These are phyloP conservation scores for Ophion costatus DNA, from an alignment of 2,888 invertebrate species.

Conservation along the genomic window DNA sequence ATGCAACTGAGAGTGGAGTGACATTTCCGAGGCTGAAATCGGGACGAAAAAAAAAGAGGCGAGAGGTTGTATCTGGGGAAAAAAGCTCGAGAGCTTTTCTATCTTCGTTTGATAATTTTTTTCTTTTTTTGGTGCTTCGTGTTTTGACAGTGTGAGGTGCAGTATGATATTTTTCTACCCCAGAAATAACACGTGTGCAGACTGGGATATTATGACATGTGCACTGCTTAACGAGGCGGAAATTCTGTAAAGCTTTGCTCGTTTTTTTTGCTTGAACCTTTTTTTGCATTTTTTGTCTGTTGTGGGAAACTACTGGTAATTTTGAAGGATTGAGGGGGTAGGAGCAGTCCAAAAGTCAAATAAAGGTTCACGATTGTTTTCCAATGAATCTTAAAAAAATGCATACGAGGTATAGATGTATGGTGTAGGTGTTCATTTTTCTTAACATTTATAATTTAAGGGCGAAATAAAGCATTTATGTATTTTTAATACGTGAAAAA, in stretches of 20 bases:
- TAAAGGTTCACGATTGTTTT: too few species aligned
- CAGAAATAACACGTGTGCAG: background rate
- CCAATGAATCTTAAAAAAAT: too few species aligned
- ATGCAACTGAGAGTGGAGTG: background rate
- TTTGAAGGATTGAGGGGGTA: too few species aligned
- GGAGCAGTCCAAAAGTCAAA: too few species aligned
- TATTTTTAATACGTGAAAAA: too few species aligned
- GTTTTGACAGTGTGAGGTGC: slow-evolving; percentile 2
- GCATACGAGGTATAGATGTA: too few species aligned
- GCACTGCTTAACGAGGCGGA: background rate
- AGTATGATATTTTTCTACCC: too few species aligned
- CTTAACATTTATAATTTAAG: too few species aligned
- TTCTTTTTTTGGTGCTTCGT: background rate
- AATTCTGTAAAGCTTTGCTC: too few species aligned
- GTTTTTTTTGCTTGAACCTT: background rate
- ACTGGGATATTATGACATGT: background rate
- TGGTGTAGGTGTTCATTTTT: too few species aligned
- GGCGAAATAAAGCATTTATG: too few species aligned
- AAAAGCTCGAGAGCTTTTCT: background rate
- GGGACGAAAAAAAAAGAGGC: background rate
- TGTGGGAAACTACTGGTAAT: too few species aligned
- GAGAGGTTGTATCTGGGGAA: background rate
- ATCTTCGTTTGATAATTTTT: background rate
- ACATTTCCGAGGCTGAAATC: background rate
- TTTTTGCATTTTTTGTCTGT: background rate